Evolutionary conservation across 2,113 vertebrate species (phyloP), one percentile per base, ranked within the genome.

Genomic region (Mola mola): DNA sequence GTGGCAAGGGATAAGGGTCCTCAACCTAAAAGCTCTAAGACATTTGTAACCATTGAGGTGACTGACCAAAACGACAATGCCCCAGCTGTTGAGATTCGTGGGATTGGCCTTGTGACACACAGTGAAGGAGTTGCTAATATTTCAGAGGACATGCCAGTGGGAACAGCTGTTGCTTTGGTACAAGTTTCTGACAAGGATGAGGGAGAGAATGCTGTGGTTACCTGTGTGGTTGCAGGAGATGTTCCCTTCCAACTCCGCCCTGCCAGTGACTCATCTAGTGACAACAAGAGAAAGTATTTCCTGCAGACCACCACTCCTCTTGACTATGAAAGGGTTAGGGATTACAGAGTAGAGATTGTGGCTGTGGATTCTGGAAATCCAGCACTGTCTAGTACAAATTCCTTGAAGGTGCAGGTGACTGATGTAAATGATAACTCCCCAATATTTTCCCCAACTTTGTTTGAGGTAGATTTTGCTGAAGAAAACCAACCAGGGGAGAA

Each of bases 251-350:
- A 98, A 76, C 91, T 98, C 3, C 94, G 95, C 25, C 95, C 96
- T 66, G 95, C 95, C 71, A 97, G 97, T 0, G 96, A 98, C 73
- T 95, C 96, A 0, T 94, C 95, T 40, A 95, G 91, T 0, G 97
- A 99, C 81, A 98, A 95, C 90, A 98, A 97, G 88, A 97, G 96
- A 85, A 99, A 99, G 62, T 99, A 98, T 62, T 99, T 99, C 77
- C 90, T 99, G 21, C 96, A 98, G 90, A 99, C 96, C n/a, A 98
- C 97, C 58, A 98, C 94, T 0, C 94, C 95, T 0, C 91, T 99
- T 0, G 96, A 99, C 89, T 99, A 93, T 0, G 97, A 99, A 87
- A 91, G 94, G 0, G 88, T 96, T 64, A 94, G 92, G 82, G 95
- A 97, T 22, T 98, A 99, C 75, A 89, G 93, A 0, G 96, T 98